phyloP scores from a whole-genome alignment of 2,113 vertebrate genomes.

The Lampris megalopsis region DNA sequence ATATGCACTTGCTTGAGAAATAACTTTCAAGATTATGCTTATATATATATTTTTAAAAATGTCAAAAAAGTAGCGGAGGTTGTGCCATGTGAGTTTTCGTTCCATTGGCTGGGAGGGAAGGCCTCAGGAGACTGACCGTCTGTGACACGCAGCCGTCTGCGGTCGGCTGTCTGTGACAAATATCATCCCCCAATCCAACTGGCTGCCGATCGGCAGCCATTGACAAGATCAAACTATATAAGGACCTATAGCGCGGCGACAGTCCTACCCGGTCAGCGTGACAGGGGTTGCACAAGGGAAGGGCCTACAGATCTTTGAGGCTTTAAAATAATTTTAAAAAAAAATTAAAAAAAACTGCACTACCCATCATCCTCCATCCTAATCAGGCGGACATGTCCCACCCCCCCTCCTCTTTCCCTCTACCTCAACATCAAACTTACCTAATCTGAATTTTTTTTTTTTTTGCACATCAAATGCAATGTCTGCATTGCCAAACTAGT shows the following conservation, averaged over 20 bases:
- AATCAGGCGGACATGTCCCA: constrained; percentile 66
- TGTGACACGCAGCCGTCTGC: constrained; percentile 56
- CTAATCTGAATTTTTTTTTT: constrained; percentile 69
- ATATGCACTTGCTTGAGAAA: constrained; percentile 81
- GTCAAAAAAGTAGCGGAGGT: constrained; percentile 51
- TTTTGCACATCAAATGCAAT: constrained; percentile 78
- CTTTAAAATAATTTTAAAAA: constrained; percentile 34
- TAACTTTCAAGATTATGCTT: constrained; percentile 76
- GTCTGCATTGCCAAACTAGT: constrained; percentile 74
- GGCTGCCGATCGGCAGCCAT: constrained; percentile 58
- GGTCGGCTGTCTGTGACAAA: constrained; percentile 64
- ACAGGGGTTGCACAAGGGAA: constrained; percentile 71
- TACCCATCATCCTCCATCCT: constrained; percentile 65
- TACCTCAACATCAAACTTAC: constrained; percentile 74
- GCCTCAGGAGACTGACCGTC: constrained; percentile 67
- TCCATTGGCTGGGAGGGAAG: constrained; percentile 55
- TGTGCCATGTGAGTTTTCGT: constrained; percentile 69
- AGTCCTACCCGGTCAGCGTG: constrained; percentile 61
- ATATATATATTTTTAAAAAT: constrained; percentile 76
- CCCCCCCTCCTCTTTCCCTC: constrained; percentile 67
- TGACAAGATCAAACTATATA: constrained; percentile 58
- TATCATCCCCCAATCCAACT: constrained; percentile 60
- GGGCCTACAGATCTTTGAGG: constrained; percentile 53
- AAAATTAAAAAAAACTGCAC: constrained; percentile 62
- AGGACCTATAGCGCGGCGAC: constrained; percentile 75